These are phyloP conservation scores for Capreolus pygargus DNA, from an alignment of 2,113 vertebrate genomes.

Conservation along the genomic window DNA sequence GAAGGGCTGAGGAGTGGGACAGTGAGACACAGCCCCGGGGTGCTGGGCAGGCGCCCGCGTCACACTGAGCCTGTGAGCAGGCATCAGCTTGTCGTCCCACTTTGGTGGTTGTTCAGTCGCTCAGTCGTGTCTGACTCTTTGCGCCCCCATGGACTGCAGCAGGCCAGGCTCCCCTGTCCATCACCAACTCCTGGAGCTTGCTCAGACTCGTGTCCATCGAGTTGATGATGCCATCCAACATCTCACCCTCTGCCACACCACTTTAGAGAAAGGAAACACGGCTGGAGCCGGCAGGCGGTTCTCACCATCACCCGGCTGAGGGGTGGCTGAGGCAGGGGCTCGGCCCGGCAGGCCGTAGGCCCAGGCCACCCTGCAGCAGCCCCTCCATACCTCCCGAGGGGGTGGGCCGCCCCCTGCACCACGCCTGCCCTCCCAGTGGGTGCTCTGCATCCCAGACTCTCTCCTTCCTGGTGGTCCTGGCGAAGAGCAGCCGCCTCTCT, in stretches of 20 bases:
- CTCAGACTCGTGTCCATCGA: not conserved
- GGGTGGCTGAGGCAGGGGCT: not conserved
- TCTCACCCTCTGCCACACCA: not conserved
- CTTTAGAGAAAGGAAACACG: not conserved
- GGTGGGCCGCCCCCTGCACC: not conserved
- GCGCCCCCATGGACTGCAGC: not conserved
- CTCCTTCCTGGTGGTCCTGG: not conserved
- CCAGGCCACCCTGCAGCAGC: not conserved
- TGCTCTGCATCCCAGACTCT: not conserved
- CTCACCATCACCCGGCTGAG: not conserved
- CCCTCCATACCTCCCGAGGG: not conserved
- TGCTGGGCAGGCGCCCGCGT: rapidly evolving
- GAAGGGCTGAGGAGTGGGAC: not conserved
- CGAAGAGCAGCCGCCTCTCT: not conserved
- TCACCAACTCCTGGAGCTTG: not conserved
- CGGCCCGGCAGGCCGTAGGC: not conserved
- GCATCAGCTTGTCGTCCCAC: not conserved
- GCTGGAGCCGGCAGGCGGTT: not conserved
- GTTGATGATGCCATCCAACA: not conserved
- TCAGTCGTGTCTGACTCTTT: not conserved
- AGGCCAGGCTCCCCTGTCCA: not conserved
- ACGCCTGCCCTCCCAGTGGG: too few relatives aligned
- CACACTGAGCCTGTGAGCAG: rapidly evolving
- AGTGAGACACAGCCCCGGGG: not conserved
- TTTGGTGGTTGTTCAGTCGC: not conserved